These are phyloP conservation scores for Pseudopodoces humilis DNA, from an alignment of 2,113 vertebrate genomes.

Conservation along the genomic window DNA sequence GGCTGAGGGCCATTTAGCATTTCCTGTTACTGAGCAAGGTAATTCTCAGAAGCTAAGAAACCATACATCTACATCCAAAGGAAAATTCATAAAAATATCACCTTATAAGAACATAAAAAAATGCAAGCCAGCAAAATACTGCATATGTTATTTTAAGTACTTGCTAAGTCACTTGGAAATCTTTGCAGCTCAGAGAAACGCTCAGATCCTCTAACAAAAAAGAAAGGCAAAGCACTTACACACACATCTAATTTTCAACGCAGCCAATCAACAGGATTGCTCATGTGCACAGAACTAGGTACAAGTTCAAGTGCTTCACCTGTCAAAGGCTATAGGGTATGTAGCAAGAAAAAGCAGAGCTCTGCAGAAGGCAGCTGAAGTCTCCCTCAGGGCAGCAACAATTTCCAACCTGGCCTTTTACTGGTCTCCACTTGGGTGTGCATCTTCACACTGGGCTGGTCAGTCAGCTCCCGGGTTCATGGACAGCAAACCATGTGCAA, in stretches of 20 bases:
- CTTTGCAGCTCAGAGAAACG: neutral
- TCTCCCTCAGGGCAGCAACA: neutral
- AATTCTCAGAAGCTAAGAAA: slow-evolving; percentile 25
- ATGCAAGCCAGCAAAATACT: neutral
- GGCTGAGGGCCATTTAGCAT: neutral
- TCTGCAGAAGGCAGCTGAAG: neutral
- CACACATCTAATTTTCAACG: neutral
- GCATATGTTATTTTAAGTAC: neutral
- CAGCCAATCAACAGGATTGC: neutral
- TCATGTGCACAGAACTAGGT: neutral
- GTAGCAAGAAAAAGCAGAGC: neutral
- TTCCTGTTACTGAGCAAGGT: neutral
- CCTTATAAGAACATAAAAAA: neutral
- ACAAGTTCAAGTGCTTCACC: neutral
- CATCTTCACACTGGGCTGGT: neutral
- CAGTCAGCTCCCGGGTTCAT: neutral
- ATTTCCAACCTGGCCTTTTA: neutral
- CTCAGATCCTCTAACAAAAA: neutral
- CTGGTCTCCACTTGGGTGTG: neutral
- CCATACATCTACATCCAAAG: neutral
- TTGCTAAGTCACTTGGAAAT: neutral
- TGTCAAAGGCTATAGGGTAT: neutral
- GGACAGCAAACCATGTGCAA: neutral
- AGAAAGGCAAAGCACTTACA: slow-evolving; percentile 6
- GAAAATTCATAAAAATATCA: neutral